Conservation (phyloP, 2,888 invertebrate species). For the Thecophora atra region DNA sequence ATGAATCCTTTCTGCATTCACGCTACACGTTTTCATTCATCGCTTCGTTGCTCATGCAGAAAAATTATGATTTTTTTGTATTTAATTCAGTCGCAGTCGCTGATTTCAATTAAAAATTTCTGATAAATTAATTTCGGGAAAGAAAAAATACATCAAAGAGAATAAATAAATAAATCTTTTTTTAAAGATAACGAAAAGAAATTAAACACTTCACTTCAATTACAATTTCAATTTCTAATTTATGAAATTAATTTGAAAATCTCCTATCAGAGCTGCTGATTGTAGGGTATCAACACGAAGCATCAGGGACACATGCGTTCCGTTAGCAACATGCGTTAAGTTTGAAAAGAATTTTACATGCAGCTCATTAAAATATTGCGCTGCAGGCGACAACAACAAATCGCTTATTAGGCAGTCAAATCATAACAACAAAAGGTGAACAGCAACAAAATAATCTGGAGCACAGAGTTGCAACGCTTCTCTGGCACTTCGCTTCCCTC, state of each 20-base stretch:
- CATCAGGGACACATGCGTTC: background rate
- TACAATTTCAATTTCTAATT: too few relatives aligned
- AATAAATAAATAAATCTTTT: too few relatives aligned
- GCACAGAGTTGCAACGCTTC: too few relatives aligned
- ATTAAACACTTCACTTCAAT: too few relatives aligned
- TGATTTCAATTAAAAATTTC: background rate
- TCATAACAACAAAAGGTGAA: too few relatives aligned
- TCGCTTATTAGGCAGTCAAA: background rate
- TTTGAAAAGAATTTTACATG: background rate
- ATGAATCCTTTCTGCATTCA: background rate
- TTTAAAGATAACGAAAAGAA: too few relatives aligned
- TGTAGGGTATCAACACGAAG: background rate
- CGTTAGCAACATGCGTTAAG: background rate
- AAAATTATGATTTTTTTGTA: background rate
- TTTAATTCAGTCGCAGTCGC: background rate
- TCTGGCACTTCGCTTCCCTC: too few relatives aligned
- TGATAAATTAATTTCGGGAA: background rate
- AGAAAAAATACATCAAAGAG: too few relatives aligned
- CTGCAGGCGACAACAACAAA: slow-evolving; percentile 7
- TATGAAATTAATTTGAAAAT: too few relatives aligned
- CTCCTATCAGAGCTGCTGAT: background rate
- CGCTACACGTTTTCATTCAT: background rate
- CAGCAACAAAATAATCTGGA: too few relatives aligned
- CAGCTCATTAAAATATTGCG: slow-evolving; percentile 13
- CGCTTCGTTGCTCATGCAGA: slow-evolving; percentile 2